phyloP scores from a whole-genome alignment of 2,797 vertebrate species.

The Malacoctenus gilli region DNA sequence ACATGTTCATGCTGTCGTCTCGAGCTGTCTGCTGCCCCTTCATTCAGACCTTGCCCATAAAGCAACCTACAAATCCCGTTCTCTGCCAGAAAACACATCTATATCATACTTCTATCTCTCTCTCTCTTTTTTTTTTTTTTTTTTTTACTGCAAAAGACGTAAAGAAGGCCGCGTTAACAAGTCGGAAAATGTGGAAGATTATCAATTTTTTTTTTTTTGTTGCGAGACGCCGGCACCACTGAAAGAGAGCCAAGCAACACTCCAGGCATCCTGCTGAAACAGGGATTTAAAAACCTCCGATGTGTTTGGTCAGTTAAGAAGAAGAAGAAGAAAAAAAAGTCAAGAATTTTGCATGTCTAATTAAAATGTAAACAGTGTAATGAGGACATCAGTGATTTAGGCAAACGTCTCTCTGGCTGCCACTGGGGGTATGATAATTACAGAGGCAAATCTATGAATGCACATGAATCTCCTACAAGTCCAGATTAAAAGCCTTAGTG shows the following conservation, averaged over 20 bases:
- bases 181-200: neutral
- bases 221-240: constrained; percentile 2
- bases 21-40: constrained; percentile 18
- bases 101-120: too few relatives aligned
- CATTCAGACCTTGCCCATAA: constrained; percentile 26
- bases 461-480: constrained; percentile 91
- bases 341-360: constrained; percentile 93
- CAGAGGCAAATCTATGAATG: constrained; percentile 95
- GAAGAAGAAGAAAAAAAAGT: constrained; percentile 71
- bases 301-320: constrained; percentile 58
- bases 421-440: constrained; percentile 99
- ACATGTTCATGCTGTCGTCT: constrained; percentile 23
- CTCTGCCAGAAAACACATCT: constrained; percentile 8
- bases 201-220: neutral
- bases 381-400: constrained; percentile 98
- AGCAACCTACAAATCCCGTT: constrained; percentile 11
- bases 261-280: constrained; percentile 31
- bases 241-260: constrained; percentile 6
- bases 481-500: constrained; percentile 97
- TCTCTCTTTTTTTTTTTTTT: too few relatives aligned
- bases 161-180: neutral
- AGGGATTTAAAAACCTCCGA: constrained; percentile 46
- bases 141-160: constrained; percentile 2
- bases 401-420: constrained; percentile 90
- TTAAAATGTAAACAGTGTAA: constrained; percentile 99